Evolutionary conservation across 2,888 invertebrate species (phyloP).

Genomic region (Chymomyza caudatula): DNA sequence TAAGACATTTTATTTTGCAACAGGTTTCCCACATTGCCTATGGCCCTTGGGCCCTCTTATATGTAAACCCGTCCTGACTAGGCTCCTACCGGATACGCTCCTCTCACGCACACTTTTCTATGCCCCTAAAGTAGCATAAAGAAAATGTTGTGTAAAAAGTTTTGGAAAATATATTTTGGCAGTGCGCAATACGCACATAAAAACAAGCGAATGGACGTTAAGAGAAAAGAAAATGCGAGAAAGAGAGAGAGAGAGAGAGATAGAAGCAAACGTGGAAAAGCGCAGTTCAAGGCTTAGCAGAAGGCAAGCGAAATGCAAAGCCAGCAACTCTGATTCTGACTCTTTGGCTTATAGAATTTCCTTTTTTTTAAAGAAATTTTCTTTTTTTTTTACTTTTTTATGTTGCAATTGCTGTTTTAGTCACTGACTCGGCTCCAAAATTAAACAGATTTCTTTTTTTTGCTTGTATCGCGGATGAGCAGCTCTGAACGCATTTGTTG

Average conservation of each 20-base stretch:
- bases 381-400: no score
- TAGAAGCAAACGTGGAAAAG: neutral
- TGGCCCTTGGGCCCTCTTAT: no score
- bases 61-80: no score
- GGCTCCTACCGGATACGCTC: no score
- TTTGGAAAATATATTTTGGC: neutral
- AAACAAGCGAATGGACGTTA: neutral
- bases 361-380: neutral
- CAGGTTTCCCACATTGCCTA: no score
- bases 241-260: neutral
- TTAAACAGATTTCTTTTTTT: no score
- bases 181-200: neutral
- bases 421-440: no score
- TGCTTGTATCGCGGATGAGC: no score
- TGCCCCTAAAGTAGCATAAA: neutral
- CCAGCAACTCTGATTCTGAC: neutral
- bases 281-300: neutral
- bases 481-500: no score
- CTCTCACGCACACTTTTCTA: neutral
- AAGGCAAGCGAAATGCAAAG: neutral
- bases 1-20: no score
- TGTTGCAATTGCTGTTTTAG: no score
- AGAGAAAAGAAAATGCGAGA: neutral
- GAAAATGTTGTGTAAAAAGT: neutral
- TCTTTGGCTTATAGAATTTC: neutral